phyloP scores from a whole-genome alignment of 2,888 invertebrate species.

The Germaria angustata region DNA sequence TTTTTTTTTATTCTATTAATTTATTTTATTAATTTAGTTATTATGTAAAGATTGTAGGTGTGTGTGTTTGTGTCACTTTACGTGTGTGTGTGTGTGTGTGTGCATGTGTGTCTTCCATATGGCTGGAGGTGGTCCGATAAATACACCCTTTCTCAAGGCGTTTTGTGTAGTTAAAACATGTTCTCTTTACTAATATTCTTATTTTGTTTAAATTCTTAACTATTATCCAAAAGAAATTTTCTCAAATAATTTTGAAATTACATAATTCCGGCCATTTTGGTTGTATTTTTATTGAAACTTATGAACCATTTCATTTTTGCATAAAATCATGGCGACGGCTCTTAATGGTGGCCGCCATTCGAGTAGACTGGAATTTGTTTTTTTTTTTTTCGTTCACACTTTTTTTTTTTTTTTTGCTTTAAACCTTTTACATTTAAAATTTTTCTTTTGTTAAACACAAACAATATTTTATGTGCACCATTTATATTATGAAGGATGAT shows the following conservation, averaged over 20 bases:
- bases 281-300: conserved; percentile 42
- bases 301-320: conserved; percentile 52
- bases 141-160: conserved; percentile 29
- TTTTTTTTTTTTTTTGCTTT: conserved; percentile 41
- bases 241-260: conserved; percentile 49
- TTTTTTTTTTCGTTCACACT: too few relatives aligned
- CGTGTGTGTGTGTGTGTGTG: too few relatives aligned
- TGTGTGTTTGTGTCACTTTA: background rate
- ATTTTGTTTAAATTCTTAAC: conserved; percentile 1
- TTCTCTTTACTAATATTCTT: background rate
- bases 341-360: conserved; percentile 56
- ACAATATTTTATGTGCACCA: conserved; percentile 37
- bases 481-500: conserved; percentile 23
- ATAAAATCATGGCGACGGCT: conserved; percentile 60
- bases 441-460: conserved; percentile 26
- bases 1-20: conserved; percentile 1
- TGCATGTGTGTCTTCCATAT: background rate
- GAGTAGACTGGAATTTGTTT: conserved; percentile 41
- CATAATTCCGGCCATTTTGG: conserved; percentile 50
- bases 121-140: background rate
- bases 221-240: background rate
- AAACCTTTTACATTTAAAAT: conserved; percentile 43
- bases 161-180: conserved; percentile 2
- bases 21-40: conserved; percentile 9
- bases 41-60: background rate